phyloP scores from a whole-genome alignment of 2,113 vertebrate genomes.

The Heterochromis multidens region DNA sequence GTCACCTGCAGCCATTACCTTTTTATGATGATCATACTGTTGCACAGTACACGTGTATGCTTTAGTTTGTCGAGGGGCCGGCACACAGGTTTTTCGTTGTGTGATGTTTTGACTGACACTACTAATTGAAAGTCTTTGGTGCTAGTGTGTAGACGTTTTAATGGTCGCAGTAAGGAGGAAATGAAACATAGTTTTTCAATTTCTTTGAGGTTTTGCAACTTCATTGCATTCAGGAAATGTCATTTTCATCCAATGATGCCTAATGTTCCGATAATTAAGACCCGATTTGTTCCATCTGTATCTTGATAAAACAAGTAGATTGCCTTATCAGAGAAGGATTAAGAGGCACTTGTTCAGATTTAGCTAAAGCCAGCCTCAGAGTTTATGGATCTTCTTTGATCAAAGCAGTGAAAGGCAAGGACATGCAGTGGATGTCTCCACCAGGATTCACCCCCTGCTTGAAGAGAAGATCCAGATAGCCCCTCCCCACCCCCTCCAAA shows the following conservation, averaged over 20 bases:
- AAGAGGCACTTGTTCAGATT: constrained; percentile 59
- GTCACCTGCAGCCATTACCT: not conserved
- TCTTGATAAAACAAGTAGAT: constrained; percentile 32
- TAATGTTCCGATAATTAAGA: not conserved
- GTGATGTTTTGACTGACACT: not conserved
- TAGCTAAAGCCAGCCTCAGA: constrained; percentile 27
- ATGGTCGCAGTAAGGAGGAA: not conserved
- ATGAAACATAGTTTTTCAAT: not conserved
- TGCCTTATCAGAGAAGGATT: constrained; percentile 53
- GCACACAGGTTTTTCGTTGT: not conserved
- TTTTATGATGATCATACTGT: not conserved
- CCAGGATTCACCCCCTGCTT: constrained; percentile 38
- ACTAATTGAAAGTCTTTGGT: not conserved
- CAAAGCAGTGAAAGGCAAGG: constrained; percentile 48
- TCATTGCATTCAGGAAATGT: not conserved
- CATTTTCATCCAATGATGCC: not conserved
- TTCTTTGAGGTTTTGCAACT: not conserved
- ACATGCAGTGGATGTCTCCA: constrained; percentile 35
- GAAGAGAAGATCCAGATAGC: not conserved
- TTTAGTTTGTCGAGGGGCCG: not conserved
- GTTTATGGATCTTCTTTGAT: constrained; percentile 58
- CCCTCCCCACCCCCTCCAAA: no score
- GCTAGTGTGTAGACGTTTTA: not conserved
- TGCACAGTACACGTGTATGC: not conserved
- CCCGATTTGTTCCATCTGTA: not conserved